A percentile compares a stretch with the other conserved stretches of the same genome.
These are phyloP conservation scores for Leistus spinibarbis DNA, from an alignment of 2,888 invertebrate genomes.

Conservation along the genomic window DNA sequence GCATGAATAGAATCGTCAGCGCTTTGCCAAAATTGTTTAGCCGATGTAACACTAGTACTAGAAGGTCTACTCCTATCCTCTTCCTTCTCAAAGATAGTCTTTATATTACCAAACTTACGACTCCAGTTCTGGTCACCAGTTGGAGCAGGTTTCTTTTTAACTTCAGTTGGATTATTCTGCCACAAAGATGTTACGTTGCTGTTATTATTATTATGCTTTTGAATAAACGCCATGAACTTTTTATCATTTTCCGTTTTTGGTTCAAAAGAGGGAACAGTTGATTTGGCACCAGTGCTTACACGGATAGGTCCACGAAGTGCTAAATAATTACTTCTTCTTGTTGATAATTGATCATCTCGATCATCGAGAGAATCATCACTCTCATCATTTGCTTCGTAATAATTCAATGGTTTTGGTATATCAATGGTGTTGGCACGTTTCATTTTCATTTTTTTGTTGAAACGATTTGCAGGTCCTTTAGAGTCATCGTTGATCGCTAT, in stretches of 20 bases:
- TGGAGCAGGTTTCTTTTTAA: not conserved
- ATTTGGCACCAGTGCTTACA: constrained; percentile 58
- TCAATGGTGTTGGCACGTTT: constrained; percentile 90
- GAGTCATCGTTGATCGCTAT: constrained; percentile 47
- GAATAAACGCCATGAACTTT: constrained; percentile 83
- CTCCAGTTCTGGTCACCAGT: constrained; percentile 72
- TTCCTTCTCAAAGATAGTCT: constrained; percentile 76
- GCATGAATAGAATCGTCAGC: constrained; percentile 60
- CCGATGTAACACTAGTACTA: constrained; percentile 62
- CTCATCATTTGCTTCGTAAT: constrained; percentile 59
- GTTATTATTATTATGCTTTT: constrained; percentile 69
- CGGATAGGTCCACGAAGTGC: constrained; percentile 66
- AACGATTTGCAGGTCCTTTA: constrained; percentile 56
- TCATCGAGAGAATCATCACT: constrained; percentile 52
- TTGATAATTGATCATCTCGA: constrained; percentile 49
- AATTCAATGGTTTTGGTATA: constrained; percentile 73
- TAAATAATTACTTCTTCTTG: constrained; percentile 54
- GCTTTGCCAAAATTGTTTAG: constrained; percentile 67
- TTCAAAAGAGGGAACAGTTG: constrained; percentile 69
- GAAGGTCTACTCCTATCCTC: constrained; percentile 54
- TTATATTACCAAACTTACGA: constrained; percentile 81
- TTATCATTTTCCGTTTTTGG: constrained; percentile 86
- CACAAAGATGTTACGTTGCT: constrained; percentile 47
- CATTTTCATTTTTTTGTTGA: constrained; percentile 75
- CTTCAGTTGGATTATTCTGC: constrained; percentile 44